Evolutionary conservation across 1,140 invertebrate species (phyloP).

Genomic region (Papilio dardanus): DNA sequence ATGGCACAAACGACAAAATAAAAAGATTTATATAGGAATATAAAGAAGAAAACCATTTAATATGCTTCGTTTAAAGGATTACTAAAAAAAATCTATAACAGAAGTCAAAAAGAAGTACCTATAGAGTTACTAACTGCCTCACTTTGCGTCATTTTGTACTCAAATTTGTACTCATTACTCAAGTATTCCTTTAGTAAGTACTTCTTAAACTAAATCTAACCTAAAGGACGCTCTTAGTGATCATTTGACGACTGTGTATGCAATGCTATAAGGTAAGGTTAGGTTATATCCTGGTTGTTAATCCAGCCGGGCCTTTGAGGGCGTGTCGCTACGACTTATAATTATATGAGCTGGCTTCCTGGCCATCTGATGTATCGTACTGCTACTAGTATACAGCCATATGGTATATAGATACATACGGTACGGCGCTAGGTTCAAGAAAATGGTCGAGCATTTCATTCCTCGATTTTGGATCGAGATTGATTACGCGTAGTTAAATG

Average conservation of each 20-base stretch:
- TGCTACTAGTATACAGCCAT: neutral
- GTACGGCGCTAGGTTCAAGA: neutral
- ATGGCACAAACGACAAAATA: neutral
- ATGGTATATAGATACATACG: neutral
- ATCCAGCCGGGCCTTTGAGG: neutral
- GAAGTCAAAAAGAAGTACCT: too few species aligned
- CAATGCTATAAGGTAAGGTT: too few species aligned
- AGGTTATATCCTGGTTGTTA: conserved; percentile 8
- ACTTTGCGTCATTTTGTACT: too few species aligned
- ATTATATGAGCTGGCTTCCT: conserved; percentile 39
- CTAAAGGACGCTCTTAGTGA: neutral
- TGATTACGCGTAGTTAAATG: too few species aligned
- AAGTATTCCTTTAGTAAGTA: too few species aligned
- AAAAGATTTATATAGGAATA: neutral
- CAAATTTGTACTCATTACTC: too few species aligned
- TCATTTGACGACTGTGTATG: too few species aligned
- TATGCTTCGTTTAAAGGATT: neutral
- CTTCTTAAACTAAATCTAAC: too few species aligned
- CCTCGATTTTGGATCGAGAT: too few species aligned
- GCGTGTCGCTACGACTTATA: conserved; percentile 28
- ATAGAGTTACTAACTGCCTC: too few species aligned
- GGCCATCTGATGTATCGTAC: conserved; percentile 3
- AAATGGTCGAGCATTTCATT: neutral
- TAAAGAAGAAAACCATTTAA: neutral
- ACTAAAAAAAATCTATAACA: neutral